Evolutionary conservation across 1,140 invertebrate genomes (phyloP).

Genomic region (roundworm (Caenorhabditis elegans)): DNA sequence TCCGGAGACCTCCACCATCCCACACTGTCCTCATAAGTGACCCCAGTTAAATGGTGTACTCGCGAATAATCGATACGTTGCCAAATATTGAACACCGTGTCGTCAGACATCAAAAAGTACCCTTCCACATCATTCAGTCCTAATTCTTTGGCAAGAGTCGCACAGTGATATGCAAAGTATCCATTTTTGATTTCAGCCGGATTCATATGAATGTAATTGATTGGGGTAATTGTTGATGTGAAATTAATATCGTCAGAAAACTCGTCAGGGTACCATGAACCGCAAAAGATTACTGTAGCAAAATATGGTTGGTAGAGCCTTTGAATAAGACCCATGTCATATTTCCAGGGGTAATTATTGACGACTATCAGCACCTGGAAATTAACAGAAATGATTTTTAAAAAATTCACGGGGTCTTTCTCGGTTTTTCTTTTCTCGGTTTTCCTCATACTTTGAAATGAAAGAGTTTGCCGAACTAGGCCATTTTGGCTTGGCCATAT

Average conservation of each 20-base stretch:
- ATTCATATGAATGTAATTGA: constrained; percentile 7
- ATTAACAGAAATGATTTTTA: too few species aligned
- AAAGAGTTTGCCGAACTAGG: too few species aligned
- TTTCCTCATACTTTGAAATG: too few species aligned
- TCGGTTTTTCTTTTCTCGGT: background rate
- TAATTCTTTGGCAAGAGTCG: background rate
- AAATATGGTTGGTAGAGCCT: too few species aligned
- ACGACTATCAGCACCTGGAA: background rate
- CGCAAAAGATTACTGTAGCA: too few species aligned
- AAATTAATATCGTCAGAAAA: background rate
- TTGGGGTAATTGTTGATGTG: background rate
- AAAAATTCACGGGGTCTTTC: too few species aligned
- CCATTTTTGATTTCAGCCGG: background rate
- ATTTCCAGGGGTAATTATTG: background rate
- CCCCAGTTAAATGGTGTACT: background rate
- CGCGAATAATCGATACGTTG: background rate
- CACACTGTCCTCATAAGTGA: background rate
- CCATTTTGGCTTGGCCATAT: too few species aligned
- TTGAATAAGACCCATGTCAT: background rate
- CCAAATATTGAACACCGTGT: background rate
- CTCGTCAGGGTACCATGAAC: constrained; percentile 5
- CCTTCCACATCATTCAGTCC: background rate
- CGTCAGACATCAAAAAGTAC: background rate
- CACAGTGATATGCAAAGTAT: background rate
- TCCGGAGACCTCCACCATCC: background rate